phyloP scores from a whole-genome alignment of 2,113 vertebrate species.

The Pluvialis apricaria region DNA sequence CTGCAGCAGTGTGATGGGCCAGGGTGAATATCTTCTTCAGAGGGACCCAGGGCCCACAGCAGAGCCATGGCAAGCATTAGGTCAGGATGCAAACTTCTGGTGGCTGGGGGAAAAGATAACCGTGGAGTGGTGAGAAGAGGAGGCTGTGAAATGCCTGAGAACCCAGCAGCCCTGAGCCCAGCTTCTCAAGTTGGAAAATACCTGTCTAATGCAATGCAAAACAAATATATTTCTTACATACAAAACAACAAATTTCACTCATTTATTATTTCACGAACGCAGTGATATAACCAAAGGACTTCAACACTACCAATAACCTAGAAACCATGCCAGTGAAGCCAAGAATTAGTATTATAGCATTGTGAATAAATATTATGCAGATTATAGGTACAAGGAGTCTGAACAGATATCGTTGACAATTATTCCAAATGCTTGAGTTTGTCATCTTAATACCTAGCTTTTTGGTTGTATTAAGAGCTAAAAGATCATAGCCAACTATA shows the following conservation, averaged over 20 bases:
- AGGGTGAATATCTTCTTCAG: not conserved
- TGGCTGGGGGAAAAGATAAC: accelerated
- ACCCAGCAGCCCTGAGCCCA: not conserved
- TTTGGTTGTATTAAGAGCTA: not conserved
- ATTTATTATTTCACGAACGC: not conserved
- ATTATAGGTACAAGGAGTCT: not conserved
- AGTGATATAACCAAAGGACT: not conserved
- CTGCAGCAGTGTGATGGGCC: not conserved
- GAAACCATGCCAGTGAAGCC: not conserved
- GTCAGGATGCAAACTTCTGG: not conserved
- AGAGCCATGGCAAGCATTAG: not conserved
- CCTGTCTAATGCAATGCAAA: not conserved
- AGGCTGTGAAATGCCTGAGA: not conserved
- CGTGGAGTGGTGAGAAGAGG: not conserved
- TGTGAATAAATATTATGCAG: not conserved
- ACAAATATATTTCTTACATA: not conserved
- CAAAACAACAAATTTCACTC: not conserved
- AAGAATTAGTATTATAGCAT: not conserved
- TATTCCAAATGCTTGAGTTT: not conserved
- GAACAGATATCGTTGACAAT: accelerated
- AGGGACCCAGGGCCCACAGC: accelerated
- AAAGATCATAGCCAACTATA: not conserved
- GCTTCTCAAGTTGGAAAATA: not conserved
- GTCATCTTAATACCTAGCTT: not conserved
- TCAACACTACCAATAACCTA: not conserved